Evolutionary conservation across 2,797 vertebrate genomes (phyloP).

Genomic region (Chelon labrosus): DNA sequence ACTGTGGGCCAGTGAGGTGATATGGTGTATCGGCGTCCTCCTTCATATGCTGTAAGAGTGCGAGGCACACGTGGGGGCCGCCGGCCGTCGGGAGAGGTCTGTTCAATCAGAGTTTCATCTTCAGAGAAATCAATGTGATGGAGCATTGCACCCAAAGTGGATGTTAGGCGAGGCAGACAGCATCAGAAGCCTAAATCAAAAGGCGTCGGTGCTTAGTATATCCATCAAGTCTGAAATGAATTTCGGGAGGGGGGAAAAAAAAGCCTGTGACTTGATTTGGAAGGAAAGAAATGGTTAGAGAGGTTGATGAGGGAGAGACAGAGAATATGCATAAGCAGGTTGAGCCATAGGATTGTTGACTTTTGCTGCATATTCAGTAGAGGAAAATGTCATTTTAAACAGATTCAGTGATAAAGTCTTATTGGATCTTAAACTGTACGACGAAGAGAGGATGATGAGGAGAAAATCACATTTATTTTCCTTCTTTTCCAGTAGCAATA

Average conservation of each 20-base stretch:
- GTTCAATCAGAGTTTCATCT: conserved; percentile 81
- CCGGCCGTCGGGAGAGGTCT: conserved; percentile 61
- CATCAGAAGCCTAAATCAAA: conserved; percentile 82
- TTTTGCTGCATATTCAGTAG: conserved; percentile 25
- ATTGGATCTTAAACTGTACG: background rate
- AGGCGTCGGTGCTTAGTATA: conserved; percentile 69
- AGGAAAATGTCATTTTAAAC: conserved; percentile 30
- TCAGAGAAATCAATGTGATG: conserved; percentile 82
- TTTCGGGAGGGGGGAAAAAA: conserved; percentile 46
- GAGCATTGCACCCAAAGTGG: conserved; percentile 74
- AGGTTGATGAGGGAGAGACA: conserved; percentile 42
- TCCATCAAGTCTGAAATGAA: conserved; percentile 76
- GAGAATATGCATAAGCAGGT: conserved; percentile 31
- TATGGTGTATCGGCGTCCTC: conserved; percentile 22
- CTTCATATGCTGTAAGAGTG: conserved; percentile 53
- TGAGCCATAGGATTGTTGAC: conserved; percentile 30
- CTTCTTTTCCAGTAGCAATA: conserved; percentile 28
- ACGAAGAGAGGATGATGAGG: conserved; percentile 8
- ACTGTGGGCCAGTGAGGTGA: conserved; percentile 39
- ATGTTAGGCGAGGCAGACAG: conserved; percentile 77
- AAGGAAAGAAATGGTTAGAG: conserved; percentile 34
- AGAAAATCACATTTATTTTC: conserved; percentile 38
- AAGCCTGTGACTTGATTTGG: conserved; percentile 41
- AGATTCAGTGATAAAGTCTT: conserved; percentile 26
- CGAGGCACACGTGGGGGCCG: conserved; percentile 31